These are phyloP conservation scores for Mythimna albipuncta DNA, from an alignment of 2,888 invertebrate species.

Conservation along the genomic window DNA sequence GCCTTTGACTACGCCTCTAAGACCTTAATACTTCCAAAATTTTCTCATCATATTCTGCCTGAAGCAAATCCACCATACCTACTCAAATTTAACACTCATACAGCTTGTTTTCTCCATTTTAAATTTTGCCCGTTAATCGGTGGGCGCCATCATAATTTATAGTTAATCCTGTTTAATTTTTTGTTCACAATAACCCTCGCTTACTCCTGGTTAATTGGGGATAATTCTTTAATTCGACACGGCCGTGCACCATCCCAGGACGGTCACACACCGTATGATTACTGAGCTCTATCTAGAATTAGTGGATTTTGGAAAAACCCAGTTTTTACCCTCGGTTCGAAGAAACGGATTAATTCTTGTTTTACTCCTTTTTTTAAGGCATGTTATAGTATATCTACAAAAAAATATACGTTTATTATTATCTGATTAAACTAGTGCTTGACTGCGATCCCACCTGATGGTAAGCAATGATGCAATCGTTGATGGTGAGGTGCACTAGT, in stretches of 20 bases:
- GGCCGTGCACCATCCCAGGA: conserved; percentile 10
- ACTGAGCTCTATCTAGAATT: conserved; percentile 24
- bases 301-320: conserved; percentile 40
- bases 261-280: conserved; percentile 35
- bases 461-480: too few species aligned
- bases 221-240: conserved; percentile 50
- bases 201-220: conserved; percentile 54
- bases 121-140: background rate
- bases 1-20: too few species aligned
- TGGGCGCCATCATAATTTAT: conserved; percentile 18
- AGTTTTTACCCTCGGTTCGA: conserved; percentile 42
- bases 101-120: background rate
- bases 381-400: too few species aligned
- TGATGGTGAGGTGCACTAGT: too few species aligned
- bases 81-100: too few species aligned
- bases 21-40: too few species aligned
- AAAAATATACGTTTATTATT: too few species aligned
- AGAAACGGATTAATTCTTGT: conserved; percentile 29
- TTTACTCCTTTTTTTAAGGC: background rate
- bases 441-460: too few species aligned
- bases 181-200: conserved; percentile 28
- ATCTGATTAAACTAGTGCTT: too few species aligned
- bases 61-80: background rate
- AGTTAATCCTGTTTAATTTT: conserved; percentile 38
- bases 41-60: background rate